These are phyloP conservation scores for Mythimna lalbum DNA, from an alignment of 2,888 invertebrate genomes.

Conservation along the genomic window DNA sequence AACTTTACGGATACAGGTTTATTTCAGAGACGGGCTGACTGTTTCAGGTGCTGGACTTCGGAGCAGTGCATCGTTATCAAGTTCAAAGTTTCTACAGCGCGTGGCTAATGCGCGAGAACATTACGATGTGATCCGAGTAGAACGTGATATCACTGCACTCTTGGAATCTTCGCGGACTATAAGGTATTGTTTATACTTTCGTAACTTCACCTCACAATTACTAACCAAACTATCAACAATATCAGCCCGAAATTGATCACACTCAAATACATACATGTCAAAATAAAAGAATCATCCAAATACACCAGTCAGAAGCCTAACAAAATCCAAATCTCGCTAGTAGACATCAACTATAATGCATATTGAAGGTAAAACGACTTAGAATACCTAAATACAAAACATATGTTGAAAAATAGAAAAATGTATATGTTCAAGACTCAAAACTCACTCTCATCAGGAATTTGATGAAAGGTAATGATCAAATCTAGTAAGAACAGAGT, in stretches of 20 bases:
- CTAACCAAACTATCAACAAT: not conserved
- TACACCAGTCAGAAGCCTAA: slow-evolving; percentile 35
- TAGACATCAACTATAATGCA: slow-evolving; percentile 25
- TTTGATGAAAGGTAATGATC: not conserved
- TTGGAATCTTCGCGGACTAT: not conserved
- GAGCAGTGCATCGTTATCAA: slow-evolving; percentile 31
- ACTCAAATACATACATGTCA: not conserved
- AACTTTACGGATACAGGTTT: slow-evolving; percentile 1
- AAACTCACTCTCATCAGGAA: not conserved
- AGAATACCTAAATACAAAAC: slow-evolving; percentile 15
- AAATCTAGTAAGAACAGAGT: not conserved
- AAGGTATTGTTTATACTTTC: slow-evolving; percentile 1
- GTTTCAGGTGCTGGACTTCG: slow-evolving; percentile 51
- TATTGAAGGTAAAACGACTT: slow-evolving; percentile 34
- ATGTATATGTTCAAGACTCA: not conserved
- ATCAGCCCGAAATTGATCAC: not conserved
- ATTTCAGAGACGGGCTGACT: slow-evolving; percentile 17
- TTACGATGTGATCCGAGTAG: slow-evolving; percentile 5
- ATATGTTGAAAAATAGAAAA: not conserved
- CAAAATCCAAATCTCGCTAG: slow-evolving; percentile 33
- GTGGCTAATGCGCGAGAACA: slow-evolving; percentile 10
- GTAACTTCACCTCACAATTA: not conserved
- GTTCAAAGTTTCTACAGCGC: slow-evolving; percentile 37
- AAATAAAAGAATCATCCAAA: slow-evolving; percentile 22
- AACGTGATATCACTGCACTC: slow-evolving; percentile 21